These are phyloP conservation scores for Parnassius glacialis DNA, from an alignment of 2,888 invertebrate species.

Conservation along the genomic window DNA sequence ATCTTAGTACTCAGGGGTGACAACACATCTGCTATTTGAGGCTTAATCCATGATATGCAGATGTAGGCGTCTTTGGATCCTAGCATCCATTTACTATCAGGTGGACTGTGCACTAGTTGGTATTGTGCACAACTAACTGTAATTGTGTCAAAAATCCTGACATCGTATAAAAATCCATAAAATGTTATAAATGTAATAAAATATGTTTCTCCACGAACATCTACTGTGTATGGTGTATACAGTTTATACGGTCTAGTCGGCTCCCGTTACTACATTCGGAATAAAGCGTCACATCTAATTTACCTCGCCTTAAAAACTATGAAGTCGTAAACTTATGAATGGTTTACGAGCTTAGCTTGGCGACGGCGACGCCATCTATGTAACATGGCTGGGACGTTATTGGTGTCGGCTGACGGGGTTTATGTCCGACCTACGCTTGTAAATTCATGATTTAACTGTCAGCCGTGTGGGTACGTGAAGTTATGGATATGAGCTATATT, in stretches of 20 bases:
- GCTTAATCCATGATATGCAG: too few relatives aligned
- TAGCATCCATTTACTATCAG: too few relatives aligned
- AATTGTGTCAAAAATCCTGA: too few relatives aligned
- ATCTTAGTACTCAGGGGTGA: too few relatives aligned
- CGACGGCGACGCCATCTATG: slow-evolving; percentile 23
- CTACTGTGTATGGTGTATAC: slow-evolving; percentile 1
- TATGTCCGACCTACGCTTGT: slow-evolving; percentile 25
- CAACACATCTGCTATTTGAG: too few relatives aligned
- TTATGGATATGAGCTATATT: slow-evolving; percentile 2
- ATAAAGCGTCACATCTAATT: slow-evolving; percentile 24
- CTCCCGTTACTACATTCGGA: slow-evolving; percentile 24
- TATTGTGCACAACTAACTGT: too few relatives aligned
- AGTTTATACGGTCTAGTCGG: slow-evolving; percentile 12
- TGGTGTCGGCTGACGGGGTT: slow-evolving; percentile 25
- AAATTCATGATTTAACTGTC: slow-evolving; percentile 33
- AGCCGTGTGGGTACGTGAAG: slow-evolving; percentile 2
- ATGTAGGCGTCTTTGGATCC: too few relatives aligned
- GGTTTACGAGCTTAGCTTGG: slow-evolving; percentile 27
- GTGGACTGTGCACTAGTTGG: too few relatives aligned
- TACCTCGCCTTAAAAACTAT: slow-evolving; percentile 23
- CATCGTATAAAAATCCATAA: slow-evolving; percentile 18
- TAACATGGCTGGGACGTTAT: slow-evolving; percentile 24
- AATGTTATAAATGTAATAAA: background rate
- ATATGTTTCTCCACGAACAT: background rate
- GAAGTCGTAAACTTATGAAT: slow-evolving; percentile 26